Percentiles rank a stretch among this genome's conserved stretches.
Conservation (phyloP, 2,797 vertebrate species). For the Gadopsis bispinosus region DNA sequence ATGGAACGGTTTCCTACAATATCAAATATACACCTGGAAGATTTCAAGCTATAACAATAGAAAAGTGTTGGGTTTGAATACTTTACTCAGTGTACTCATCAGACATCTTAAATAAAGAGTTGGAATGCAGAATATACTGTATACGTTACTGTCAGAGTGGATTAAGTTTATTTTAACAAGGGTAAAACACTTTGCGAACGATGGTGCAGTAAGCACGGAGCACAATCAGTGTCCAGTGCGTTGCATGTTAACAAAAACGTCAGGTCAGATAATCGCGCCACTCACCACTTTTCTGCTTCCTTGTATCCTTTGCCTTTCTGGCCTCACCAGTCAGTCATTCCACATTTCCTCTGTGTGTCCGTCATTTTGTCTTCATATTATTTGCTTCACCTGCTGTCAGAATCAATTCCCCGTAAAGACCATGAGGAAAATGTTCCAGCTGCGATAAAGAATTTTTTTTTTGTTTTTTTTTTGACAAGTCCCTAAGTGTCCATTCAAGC, state of each 20-base stretch:
- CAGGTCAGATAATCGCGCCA: background rate
- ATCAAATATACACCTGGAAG: background rate
- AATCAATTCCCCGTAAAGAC: background rate
- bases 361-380: constrained; percentile 8
- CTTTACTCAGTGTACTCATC: background rate
- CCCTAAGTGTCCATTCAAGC: constrained; percentile 10
- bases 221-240: background rate
- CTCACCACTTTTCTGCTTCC: constrained; percentile 50
- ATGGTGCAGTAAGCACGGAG: background rate
- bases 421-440: background rate
- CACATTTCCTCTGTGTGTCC: constrained; percentile 24
- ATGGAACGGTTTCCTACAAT: background rate
- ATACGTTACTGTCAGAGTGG: background rate
- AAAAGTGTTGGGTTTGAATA: background rate
- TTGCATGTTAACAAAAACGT: constrained; percentile 2
- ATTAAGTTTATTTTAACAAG: background rate
- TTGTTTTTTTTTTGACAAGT: background rate
- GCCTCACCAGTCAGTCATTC: constrained; percentile 44
- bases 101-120: background rate
- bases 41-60: background rate
- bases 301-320: constrained; percentile 23
- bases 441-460: background rate
- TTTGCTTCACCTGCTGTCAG: constrained; percentile 15
- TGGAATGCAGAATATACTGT: background rate
- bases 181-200: background rate